A percentile compares a stretch with the other conserved stretches of the same genome.
Evolutionary conservation across 2,797 vertebrate genomes (phyloP).

Genomic region (Phrynocephalus guinanensis): DNA sequence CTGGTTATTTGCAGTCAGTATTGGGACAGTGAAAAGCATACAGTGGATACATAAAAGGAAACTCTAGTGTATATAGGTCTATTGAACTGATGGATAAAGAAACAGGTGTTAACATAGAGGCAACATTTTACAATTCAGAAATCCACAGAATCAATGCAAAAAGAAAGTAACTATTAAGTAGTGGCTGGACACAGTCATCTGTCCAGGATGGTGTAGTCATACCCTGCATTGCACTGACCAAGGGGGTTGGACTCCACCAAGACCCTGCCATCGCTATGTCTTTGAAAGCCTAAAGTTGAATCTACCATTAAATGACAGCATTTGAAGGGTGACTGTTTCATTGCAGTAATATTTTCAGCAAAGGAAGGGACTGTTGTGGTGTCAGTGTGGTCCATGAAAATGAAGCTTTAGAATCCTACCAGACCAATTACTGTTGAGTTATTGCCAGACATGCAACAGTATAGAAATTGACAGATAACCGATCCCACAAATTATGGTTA

Average conservation of each 20-base stretch:
- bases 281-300: background rate
- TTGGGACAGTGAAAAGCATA: background rate
- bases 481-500: conserved; percentile 28
- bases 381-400: background rate
- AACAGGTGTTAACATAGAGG: background rate
- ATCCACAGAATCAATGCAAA: background rate
- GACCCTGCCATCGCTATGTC: background rate
- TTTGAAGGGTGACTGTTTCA: background rate
- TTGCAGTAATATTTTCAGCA: background rate
- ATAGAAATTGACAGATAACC: conserved; percentile 25
- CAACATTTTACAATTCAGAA: background rate
- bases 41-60: background rate
- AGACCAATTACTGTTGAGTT: conserved; percentile 22
- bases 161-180: background rate
- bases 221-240: background rate
- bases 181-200: background rate
- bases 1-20: background rate
- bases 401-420: background rate
- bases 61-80: background rate
- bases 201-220: background rate
- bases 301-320: background rate
- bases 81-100: background rate
- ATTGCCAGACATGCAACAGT: background rate
- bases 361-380: background rate
- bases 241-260: background rate